Percentiles rank a stretch among this genome's conserved stretches.
phyloP scores from a whole-genome alignment of 2,797 vertebrate species.

The Ctenopoma multispine region DNA sequence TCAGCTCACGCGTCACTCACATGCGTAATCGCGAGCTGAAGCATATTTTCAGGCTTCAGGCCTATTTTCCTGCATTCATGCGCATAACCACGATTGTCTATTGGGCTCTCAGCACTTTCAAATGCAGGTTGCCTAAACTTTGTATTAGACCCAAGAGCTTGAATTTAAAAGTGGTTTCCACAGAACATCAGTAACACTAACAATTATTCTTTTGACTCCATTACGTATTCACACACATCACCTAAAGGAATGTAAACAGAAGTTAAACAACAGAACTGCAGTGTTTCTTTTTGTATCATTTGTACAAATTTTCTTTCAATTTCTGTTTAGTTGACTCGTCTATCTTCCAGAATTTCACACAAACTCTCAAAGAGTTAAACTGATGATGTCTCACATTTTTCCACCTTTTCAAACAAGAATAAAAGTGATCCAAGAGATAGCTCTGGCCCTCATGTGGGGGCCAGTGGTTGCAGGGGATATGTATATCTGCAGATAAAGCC shows the following conservation, averaged over 20 bases:
- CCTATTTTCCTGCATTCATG: no score
- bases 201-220: no score
- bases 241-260: not conserved
- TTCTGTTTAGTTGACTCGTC: constrained; percentile 17
- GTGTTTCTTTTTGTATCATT: not conserved
- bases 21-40: not conserved
- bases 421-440: constrained; percentile 83
- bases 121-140: no score
- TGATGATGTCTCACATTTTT: constrained; percentile 76
- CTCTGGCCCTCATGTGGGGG: constrained; percentile 84
- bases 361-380: constrained; percentile 75
- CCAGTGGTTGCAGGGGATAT: constrained; percentile 84
- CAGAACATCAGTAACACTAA: no score
- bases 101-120: no score
- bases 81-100: no score
- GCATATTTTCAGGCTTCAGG: not conserved
- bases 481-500: constrained; percentile 88
- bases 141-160: no score
- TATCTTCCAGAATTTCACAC: constrained; percentile 33
- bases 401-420: constrained; percentile 70
- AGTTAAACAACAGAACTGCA: not conserved
- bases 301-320: not conserved
- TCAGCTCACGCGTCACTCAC: not conserved
- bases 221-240: not conserved
- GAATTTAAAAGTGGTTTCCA: no score